Conservation (phyloP, 2,113 vertebrate species). For the Pituophis catenifer region DNA sequence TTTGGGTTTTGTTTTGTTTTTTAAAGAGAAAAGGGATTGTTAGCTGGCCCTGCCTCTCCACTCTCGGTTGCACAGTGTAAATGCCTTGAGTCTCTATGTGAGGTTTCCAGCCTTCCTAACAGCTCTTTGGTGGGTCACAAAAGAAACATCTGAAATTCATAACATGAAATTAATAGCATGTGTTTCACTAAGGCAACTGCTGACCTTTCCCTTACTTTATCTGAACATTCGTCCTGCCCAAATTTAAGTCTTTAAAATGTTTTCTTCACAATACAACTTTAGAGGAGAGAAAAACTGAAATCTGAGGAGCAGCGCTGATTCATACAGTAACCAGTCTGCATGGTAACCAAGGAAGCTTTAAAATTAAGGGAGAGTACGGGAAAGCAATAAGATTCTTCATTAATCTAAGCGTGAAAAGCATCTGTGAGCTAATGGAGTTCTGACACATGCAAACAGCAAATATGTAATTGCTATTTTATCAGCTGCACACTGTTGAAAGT, state of each 20-base stretch:
- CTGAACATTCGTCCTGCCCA: background rate
- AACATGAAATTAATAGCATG: background rate
- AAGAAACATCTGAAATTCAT: background rate
- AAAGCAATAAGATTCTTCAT: background rate
- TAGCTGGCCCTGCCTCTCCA: background rate
- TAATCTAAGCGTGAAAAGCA: background rate
- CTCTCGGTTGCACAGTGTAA: background rate
- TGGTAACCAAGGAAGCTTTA: background rate
- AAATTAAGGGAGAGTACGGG: background rate
- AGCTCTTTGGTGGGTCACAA: background rate
- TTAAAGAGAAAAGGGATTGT: background rate
- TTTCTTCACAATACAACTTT: background rate
- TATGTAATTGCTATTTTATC: background rate
- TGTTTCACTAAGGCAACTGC: background rate
- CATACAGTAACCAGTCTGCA: background rate
- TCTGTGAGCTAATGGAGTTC: background rate
- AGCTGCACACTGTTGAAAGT: background rate
- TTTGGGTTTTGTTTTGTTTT: background rate
- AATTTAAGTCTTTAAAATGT: background rate
- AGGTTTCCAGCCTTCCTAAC: background rate
- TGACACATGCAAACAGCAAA: background rate
- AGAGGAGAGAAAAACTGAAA: background rate
- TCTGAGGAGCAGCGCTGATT: too few relatives aligned
- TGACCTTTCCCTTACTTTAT: background rate
- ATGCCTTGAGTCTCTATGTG: background rate